These are phyloP conservation scores for Corbicula japonica DNA, from an alignment of 2,888 invertebrate species.

Conservation along the genomic window DNA sequence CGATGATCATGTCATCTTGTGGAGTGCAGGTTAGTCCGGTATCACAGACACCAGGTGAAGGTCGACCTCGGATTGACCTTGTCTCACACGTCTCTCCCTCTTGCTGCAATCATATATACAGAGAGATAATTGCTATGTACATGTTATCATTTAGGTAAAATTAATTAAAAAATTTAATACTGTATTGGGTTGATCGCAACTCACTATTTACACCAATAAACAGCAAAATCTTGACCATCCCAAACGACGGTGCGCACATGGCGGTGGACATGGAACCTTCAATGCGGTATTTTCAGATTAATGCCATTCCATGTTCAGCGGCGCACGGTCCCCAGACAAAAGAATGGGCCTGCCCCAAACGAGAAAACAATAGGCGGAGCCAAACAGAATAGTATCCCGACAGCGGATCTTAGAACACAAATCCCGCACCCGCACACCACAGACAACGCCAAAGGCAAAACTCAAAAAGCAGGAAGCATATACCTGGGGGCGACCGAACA, in stretches of 20 bases:
- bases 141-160: background rate
- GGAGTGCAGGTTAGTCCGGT: conserved; percentile 66
- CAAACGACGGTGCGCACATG: background rate
- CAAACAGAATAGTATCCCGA: too few species aligned
- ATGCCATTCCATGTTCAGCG: too few species aligned
- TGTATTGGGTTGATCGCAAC: background rate
- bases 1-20: conserved; percentile 54
- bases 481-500: too few species aligned
- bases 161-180: background rate
- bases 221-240: background rate
- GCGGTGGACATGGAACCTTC: background rate
- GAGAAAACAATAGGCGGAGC: too few species aligned
- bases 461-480: too few species aligned
- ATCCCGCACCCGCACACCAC: too few species aligned
- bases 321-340: too few species aligned
- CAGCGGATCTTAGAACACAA: too few species aligned
- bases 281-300: background rate
- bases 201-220: background rate
- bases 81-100: conserved; percentile 67
- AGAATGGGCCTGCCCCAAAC: too few species aligned
- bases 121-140: background rate
- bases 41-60: conserved; percentile 70
- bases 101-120: conserved; percentile 39
- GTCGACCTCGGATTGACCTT: conserved; percentile 57
- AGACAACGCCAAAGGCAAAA: too few species aligned